Evolutionary conservation across 1,140 invertebrate species (phyloP), one percentile per base, ranked within the genome.

Genomic region (Palaemon carinicauda): DNA sequence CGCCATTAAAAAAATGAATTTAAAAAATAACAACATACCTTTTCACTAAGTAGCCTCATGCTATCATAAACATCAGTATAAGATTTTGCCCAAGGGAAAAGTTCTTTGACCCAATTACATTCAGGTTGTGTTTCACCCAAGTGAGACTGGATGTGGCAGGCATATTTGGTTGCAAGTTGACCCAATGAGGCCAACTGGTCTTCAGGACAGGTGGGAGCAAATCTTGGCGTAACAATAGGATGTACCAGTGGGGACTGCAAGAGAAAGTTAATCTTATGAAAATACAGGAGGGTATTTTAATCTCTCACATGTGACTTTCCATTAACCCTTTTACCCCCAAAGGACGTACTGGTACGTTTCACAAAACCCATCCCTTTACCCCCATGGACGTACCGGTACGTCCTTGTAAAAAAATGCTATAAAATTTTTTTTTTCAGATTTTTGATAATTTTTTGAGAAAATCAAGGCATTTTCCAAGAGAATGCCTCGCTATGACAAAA

Each of bases 181-280:
- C 93, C 94, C 41, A 98, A 91, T 50, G 92, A 90, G 80, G 91
- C 93, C 92, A 98, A 94, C 7, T 97, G 92, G 51, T 94, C 91
- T 90, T 94, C 92, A 87, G 94, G 93, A 91, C 96, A 96, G 88
- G 95, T 95, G 5, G 96, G 90, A 21, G 96, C 96, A 93, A 98
- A 98, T 90, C 97, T 92, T 69, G 97, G 97, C 3, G 96, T 97
- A 65, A 98, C 94, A 19, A 96, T 93, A 0, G 97, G 96, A 89
- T 94, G 91, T 1, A 98, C 93, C 71, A 96, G 91, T n/a, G 94
- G 92, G 91, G 93, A 94, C 94, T 96, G 91, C 29, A 53, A 41
- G 94, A 91, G 69, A 4, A 87, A 41, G 56, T 80, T 85, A 27
- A 24, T 41, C 5, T 51, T n/a, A 21, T n/a, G 1, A n/a, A 54